Evolutionary conservation across 2,113 vertebrate genomes (phyloP).

Genomic region (Mesitornis unicolor): DNA sequence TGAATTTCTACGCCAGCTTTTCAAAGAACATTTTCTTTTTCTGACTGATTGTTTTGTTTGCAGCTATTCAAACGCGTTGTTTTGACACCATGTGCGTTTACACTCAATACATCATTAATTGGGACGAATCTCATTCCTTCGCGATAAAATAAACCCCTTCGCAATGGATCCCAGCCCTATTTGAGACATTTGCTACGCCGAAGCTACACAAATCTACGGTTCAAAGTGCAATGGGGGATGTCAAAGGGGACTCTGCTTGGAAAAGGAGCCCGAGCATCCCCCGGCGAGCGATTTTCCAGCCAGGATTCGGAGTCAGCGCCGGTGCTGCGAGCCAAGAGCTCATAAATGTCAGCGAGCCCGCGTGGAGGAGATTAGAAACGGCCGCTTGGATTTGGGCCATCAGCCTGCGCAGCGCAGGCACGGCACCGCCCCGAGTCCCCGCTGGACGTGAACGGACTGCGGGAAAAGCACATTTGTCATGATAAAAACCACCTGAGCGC

Average conservation of each 20-base stretch:
- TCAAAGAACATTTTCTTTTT: background rate
- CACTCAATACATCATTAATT: background rate
- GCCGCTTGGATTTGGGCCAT: background rate
- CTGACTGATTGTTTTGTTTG: background rate
- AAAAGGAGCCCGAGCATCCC: background rate
- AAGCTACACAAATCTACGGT: background rate
- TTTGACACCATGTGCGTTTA: background rate
- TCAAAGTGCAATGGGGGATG: fast-evolving
- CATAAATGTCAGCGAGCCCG: background rate
- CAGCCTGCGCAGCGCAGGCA: background rate
- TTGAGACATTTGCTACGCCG: background rate
- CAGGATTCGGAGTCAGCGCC: background rate
- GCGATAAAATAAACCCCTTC: background rate
- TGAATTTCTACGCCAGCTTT: background rate
- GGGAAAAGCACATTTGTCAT: background rate
- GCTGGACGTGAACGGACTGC: background rate
- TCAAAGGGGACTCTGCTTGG: background rate
- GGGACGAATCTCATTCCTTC: background rate
- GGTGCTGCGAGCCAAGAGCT: background rate
- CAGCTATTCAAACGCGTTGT: background rate
- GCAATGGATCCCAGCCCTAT: background rate
- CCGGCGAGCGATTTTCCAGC: background rate
- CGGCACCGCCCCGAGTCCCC: background rate
- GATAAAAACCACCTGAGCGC: fast-evolving
- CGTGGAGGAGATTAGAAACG: background rate